These are phyloP conservation scores for Hecatera dysodea DNA, from an alignment of 2,888 invertebrate genomes.

Conservation along the genomic window DNA sequence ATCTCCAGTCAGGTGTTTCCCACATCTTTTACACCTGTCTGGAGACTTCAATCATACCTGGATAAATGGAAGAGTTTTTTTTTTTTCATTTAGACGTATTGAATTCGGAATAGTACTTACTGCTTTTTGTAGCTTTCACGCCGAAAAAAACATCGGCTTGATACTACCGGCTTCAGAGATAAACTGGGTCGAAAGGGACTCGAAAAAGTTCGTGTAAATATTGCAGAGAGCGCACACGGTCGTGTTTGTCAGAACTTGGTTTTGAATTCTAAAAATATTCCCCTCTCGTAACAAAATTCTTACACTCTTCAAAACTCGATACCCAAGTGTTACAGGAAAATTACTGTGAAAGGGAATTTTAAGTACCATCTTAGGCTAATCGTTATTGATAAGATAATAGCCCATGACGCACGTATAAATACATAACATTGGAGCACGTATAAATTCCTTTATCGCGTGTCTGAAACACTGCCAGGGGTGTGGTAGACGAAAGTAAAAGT, in stretches of 20 bases:
- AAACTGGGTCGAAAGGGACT: background rate
- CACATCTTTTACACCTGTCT: too few species aligned
- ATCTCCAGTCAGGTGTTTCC: background rate
- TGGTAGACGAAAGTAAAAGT: slow-evolving; percentile 72
- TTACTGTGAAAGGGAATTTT: slow-evolving; percentile 32
- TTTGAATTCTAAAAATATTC: background rate
- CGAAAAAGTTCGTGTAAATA: slow-evolving; percentile 11
- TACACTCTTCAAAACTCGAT: slow-evolving; percentile 9
- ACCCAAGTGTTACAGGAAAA: slow-evolving; percentile 13
- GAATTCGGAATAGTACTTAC: background rate
- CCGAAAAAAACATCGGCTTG: background rate
- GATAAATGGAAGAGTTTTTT: too few species aligned
- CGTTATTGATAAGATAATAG: slow-evolving; percentile 67
- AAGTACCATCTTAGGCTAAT: slow-evolving; percentile 55
- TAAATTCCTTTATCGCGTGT: slow-evolving; percentile 73
- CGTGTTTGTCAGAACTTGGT: background rate
- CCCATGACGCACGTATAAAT: slow-evolving; percentile 57
- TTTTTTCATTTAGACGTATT: background rate
- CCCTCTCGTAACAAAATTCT: slow-evolving; percentile 1
- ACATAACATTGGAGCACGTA: slow-evolving; percentile 62
- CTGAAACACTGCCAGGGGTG: slow-evolving; percentile 72
- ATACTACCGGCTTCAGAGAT: background rate
- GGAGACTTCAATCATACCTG: too few species aligned
- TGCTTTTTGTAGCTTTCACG: background rate
- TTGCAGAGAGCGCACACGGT: background rate